Evolutionary conservation across 2,888 invertebrate species (phyloP), one percentile per base, ranked within the genome.

Genomic region (Trypoxylon attenuatum): DNA sequence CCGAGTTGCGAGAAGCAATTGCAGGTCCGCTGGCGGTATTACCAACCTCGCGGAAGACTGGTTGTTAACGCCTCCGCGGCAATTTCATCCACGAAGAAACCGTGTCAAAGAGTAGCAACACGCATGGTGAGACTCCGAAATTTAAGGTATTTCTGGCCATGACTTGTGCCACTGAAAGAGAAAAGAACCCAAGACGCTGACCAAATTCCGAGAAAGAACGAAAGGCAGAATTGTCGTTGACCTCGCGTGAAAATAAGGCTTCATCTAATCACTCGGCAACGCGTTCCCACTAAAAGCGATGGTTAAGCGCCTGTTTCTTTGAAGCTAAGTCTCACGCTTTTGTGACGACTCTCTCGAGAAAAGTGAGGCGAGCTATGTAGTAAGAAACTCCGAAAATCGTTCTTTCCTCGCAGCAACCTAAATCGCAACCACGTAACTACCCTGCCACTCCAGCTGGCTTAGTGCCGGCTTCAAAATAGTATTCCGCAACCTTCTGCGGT

Each of bases 231-330:
- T 57, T 41, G 43, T 29, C 49, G 61, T 71, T 65, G 69, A 70
- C 63, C 68, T 62, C 67, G 69, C 68, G 73, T 68, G 73, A 73
- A 71, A 76, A 76, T 77, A 71, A 71, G 67, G 50, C 66, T 70
- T 73, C 65, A 50, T 76, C 69, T 60, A 51, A 60, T 46, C 54
- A 55, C 60, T 46, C 13, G 29, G 13, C 50, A 22, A 10, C 5
- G 33, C 58, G 62, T 55, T 61, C 60, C 56, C 61, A 46, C 62
- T 64, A 68, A 65, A 71, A 63, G 66, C 68, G 45, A 64, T 71
- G 73, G 75, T 75, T 76, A 69, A 76, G 73, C 64, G 70, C 64
- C 49, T n/a, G 60, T 52, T 55, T 68, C 73, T 77, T 77, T 75
- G 73, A 73, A 41, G 33, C 13, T 33, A 33, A 33, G n/a, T 33